A percentile compares a stretch with the other conserved stretches of the same genome.
phyloP scores from a whole-genome alignment of 2,888 invertebrate species.

The Blastobasis adustella region DNA sequence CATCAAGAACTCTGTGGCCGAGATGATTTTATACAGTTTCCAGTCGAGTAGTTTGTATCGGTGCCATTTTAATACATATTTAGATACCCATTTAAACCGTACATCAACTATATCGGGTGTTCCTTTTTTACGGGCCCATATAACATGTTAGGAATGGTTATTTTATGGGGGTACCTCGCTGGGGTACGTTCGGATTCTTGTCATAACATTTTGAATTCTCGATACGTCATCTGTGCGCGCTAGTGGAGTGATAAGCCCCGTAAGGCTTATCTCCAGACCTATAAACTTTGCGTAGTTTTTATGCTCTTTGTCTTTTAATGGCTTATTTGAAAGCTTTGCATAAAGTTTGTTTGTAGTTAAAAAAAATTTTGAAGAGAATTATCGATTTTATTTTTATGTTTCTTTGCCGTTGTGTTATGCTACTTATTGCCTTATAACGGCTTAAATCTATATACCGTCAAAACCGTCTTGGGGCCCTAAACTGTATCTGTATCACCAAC shows the following conservation, averaged over 20 bases:
- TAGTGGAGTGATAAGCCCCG: slow-evolving; percentile 46
- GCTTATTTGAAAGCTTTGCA: neutral
- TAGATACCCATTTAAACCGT: slow-evolving; percentile 66
- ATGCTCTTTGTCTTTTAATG: slow-evolving; percentile 17
- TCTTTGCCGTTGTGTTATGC: too few relatives aligned
- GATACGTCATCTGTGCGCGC: slow-evolving; percentile 41
- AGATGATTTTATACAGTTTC: slow-evolving; percentile 63
- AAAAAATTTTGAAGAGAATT: too few relatives aligned
- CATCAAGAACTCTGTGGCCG: slow-evolving; percentile 16
- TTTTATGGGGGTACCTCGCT: slow-evolving; percentile 53
- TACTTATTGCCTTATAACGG: too few relatives aligned
- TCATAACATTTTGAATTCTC: slow-evolving; percentile 69
- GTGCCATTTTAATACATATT: slow-evolving; percentile 65
- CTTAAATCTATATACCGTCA: too few relatives aligned
- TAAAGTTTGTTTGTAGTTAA: too few relatives aligned
- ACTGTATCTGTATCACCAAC: too few relatives aligned
- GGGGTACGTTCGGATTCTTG: slow-evolving; percentile 52
- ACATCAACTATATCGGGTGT: slow-evolving; percentile 45
- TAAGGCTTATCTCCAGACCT: slow-evolving; percentile 32
- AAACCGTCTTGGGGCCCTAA: too few relatives aligned
- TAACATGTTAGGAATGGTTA: slow-evolving; percentile 68
- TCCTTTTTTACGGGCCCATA: slow-evolving; percentile 64
- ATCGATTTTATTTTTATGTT: too few relatives aligned
- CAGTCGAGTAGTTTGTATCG: slow-evolving; percentile 67
- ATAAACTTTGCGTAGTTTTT: slow-evolving; percentile 36